Conservation (phyloP, 2,797 vertebrate species). For the Heliangelus exortis region DNA sequence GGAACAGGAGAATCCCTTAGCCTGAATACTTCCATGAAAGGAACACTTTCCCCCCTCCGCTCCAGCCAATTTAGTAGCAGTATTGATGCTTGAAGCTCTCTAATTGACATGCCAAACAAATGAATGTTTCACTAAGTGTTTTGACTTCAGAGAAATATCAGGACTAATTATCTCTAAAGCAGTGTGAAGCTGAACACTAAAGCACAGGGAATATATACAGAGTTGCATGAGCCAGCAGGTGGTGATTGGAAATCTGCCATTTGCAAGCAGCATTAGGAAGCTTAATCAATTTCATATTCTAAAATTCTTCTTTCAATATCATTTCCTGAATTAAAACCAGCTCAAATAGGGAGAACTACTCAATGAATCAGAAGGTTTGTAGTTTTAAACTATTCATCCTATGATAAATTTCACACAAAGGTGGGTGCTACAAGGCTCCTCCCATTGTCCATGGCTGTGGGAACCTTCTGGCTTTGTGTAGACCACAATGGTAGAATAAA, state of each 20-base stretch:
- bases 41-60: too few relatives aligned
- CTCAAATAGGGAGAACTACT: background rate
- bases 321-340: background rate
- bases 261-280: background rate
- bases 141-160: background rate
- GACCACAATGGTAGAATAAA: background rate
- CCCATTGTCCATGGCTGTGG: background rate
- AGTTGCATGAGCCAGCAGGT: background rate
- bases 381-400: background rate
- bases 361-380: background rate
- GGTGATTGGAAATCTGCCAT: background rate
- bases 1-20: background rate
- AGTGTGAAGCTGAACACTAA: background rate
- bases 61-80: background rate
- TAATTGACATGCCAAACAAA: background rate
- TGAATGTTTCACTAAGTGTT: background rate
- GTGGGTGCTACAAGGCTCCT: background rate
- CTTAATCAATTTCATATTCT: background rate
- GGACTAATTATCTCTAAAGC: background rate
- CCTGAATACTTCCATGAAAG: background rate
- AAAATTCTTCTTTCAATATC: background rate
- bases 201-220: background rate
- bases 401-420: background rate
- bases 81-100: background rate
- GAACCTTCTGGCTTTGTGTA: background rate